Conservation (phyloP, 1,140 invertebrate species). For the Triops longicaudatus region DNA sequence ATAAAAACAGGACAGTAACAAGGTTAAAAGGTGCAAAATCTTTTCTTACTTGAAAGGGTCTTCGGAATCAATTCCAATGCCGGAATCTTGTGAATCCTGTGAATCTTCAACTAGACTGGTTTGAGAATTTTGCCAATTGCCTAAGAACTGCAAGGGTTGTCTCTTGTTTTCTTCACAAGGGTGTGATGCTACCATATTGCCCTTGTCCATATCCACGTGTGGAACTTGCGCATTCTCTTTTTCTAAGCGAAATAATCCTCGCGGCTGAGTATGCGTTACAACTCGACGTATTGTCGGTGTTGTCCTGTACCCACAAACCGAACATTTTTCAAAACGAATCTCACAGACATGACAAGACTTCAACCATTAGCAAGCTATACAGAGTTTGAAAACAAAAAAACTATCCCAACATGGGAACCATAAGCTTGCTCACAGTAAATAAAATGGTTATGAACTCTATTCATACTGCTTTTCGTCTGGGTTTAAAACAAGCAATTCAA, state of each 20-base stretch:
- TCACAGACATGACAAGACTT: too few relatives aligned
- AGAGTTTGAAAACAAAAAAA: too few relatives aligned
- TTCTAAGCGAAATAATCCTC: background rate
- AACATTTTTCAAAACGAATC: too few relatives aligned
- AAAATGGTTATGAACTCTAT: too few relatives aligned
- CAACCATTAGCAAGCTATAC: too few relatives aligned
- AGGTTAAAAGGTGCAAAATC: background rate
- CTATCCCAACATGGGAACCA: too few relatives aligned
- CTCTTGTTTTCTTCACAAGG: background rate
- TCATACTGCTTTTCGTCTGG: too few relatives aligned
- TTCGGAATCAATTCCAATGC: background rate
- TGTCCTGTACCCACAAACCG: background rate
- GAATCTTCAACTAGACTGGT: background rate
- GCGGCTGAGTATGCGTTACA: background rate
- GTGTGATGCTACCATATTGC: background rate
- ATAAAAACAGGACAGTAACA: background rate
- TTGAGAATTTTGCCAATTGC: background rate
- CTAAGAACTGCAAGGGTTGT: background rate
- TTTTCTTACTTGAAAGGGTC: background rate
- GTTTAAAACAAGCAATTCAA: too few relatives aligned
- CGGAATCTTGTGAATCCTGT: background rate
- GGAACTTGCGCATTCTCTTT: background rate
- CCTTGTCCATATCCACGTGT: background rate
- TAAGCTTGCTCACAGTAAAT: too few relatives aligned
- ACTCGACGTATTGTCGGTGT: constrained; percentile 9